A percentile compares a stretch with the other conserved stretches of the same genome.
phyloP scores from a whole-genome alignment of 2,113 vertebrate genomes.

The Chloropsis hardwickii region DNA sequence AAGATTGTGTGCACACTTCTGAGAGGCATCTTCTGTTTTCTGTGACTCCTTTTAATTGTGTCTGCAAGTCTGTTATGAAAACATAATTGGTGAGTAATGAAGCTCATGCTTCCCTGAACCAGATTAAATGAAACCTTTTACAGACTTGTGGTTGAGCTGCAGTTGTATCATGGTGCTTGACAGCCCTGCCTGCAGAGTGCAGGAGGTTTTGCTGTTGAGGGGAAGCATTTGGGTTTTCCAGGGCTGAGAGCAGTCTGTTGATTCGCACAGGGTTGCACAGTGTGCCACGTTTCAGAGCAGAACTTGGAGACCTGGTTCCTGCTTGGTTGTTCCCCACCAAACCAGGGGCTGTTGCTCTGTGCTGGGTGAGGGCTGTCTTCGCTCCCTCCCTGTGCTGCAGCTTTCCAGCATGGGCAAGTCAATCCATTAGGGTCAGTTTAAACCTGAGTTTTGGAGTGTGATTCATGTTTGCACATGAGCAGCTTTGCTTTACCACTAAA shows the following conservation, averaged over 20 bases:
- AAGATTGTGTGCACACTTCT: not conserved
- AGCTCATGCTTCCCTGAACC: not conserved
- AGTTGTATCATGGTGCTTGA: not conserved
- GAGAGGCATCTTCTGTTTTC: not conserved
- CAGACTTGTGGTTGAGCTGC: not conserved
- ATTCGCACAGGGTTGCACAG: rapidly evolving
- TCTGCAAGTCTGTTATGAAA: not conserved
- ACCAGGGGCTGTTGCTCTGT: not conserved
- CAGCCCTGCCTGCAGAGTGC: not conserved
- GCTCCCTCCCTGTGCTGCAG: rapidly evolving
- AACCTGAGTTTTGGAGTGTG: not conserved
- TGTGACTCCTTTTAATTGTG: not conserved
- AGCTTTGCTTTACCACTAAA: not conserved
- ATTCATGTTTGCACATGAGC: not conserved
- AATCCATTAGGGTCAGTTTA: not conserved
- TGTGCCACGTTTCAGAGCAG: not conserved
- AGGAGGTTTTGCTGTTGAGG: not conserved
- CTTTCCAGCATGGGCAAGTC: not conserved
- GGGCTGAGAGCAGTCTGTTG: not conserved
- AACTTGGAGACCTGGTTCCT: not conserved
- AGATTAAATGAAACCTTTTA: not conserved
- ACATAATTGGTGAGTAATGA: not conserved
- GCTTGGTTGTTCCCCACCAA: not conserved
- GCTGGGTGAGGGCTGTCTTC: not conserved
- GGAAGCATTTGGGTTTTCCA: not conserved